Evolutionary conservation across 1,140 invertebrate species (phyloP).

Genomic region (Mercenaria mercenaria): DNA sequence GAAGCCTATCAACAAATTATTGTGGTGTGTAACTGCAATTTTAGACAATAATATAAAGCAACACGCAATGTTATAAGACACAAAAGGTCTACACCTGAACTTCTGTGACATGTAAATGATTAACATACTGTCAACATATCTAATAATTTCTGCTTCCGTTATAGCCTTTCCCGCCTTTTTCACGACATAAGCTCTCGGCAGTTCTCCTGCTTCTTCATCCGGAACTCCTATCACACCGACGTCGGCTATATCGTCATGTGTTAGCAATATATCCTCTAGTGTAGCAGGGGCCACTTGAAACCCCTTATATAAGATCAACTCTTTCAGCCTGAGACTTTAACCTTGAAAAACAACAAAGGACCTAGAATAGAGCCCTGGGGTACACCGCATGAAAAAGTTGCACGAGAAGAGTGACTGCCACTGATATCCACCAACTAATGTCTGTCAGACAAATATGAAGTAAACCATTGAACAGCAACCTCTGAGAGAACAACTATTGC

Average conservation of each 20-base stretch:
- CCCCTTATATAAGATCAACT: neutral
- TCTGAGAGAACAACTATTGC: no score
- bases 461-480: no score
- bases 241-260: neutral
- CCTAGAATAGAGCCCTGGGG: no score
- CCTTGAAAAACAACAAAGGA: no score
- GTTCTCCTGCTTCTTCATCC: conserved; percentile 88
- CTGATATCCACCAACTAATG: no score
- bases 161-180: neutral
- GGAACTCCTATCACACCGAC: conserved; percentile 92
- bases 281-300: neutral
- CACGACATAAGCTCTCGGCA: neutral
- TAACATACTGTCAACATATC: neutral
- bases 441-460: no score
- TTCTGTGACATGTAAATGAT: neutral
- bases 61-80: no score
- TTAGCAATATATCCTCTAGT: neutral
- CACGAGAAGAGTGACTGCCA: no score
- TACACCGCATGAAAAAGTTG: no score
- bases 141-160: neutral
- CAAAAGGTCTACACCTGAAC: neutral
- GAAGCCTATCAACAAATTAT: no score
- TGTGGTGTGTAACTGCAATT: no score
- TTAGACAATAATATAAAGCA: no score
- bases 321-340: neutral